phyloP scores from a whole-genome alignment of 2,888 invertebrate genomes.

The Scaptomyza tumidula region DNA sequence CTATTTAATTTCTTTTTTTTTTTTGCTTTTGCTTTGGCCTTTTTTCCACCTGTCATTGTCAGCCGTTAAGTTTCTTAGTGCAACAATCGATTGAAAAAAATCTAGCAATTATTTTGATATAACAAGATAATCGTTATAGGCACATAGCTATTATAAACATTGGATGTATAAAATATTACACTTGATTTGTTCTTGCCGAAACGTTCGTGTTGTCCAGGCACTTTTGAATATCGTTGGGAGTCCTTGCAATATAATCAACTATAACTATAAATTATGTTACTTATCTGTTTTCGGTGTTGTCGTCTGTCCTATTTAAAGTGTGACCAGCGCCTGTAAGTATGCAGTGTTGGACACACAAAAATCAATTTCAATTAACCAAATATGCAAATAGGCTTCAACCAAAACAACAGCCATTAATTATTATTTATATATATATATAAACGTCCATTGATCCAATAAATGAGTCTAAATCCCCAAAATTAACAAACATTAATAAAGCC shows the following conservation, averaged over 20 bases:
- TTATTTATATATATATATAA: not conserved
- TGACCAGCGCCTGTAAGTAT: constrained; percentile 34
- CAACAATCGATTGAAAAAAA: not conserved
- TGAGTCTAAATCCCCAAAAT: not conserved
- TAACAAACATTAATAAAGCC: not conserved
- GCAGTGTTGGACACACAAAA: constrained; percentile 45
- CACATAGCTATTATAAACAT: no score
- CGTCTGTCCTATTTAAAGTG: constrained; percentile 3
- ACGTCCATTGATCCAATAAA: constrained; percentile 24
- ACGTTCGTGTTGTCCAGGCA: no score
- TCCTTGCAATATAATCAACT: no score
- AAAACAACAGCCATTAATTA: constrained; percentile 1
- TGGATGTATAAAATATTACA: no score
- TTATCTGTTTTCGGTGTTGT: no score
- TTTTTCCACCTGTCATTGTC: constrained; percentile 29
- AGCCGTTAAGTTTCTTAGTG: constrained; percentile 20
- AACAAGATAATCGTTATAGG: no score
- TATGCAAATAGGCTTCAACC: constrained; percentile 60
- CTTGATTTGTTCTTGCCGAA: no score
- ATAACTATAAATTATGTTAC: no score
- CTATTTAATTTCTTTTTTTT: not conserved
- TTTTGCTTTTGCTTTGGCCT: not conserved
- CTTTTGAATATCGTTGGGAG: no score
- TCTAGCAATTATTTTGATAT: not conserved
- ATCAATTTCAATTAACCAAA: constrained; percentile 78